Evolutionary conservation across 2,888 invertebrate genomes (phyloP).

Genomic region (Heliconius erato): DNA sequence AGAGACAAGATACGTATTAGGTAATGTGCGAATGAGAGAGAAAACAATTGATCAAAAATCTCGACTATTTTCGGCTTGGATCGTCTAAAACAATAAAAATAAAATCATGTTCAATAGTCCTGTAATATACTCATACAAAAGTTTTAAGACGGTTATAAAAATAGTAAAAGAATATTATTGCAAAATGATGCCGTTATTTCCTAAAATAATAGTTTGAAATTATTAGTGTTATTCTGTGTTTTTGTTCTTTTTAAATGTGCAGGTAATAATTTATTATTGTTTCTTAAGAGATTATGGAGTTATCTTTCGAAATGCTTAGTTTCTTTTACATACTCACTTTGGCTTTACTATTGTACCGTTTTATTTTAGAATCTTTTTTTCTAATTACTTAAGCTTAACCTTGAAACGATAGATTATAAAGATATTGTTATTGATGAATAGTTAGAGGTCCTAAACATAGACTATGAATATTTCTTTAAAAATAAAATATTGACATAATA

Average conservation of each 20-base stretch:
- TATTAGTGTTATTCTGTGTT: constrained; percentile 9
- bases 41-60: constrained; percentile 11
- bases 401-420: background rate
- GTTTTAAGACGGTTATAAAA: constrained; percentile 7
- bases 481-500: background rate
- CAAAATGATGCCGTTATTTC: constrained; percentile 8
- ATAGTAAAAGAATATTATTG: background rate
- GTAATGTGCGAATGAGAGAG: constrained; percentile 27
- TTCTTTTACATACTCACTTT: background rate
- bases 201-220: constrained; percentile 13
- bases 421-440: background rate
- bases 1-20: background rate
- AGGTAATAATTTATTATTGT: background rate
- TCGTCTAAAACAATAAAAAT: constrained; percentile 18
- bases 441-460: background rate
- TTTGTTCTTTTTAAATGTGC: background rate
- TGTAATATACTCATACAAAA: constrained; percentile 13
- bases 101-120: background rate
- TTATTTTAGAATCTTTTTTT: background rate
- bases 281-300: background rate
- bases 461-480: background rate
- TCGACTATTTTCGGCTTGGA: constrained; percentile 22
- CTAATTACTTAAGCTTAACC: background rate
- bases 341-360: background rate
- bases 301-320: background rate